Evolutionary conservation across 2,888 invertebrate species (phyloP), one percentile per base, ranked within the genome.

Genomic region (Dermolepida albohirtum): DNA sequence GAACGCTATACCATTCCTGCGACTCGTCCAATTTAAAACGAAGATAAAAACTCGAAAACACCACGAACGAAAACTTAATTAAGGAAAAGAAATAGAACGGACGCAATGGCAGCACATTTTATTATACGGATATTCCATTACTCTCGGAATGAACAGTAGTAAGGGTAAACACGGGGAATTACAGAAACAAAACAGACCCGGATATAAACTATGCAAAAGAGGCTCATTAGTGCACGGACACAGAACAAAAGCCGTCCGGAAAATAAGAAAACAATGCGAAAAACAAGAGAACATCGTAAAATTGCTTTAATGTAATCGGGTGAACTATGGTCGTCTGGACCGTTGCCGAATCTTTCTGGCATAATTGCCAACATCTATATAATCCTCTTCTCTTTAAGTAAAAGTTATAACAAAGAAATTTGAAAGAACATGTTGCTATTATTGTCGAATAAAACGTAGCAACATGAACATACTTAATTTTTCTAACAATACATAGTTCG

Each of bases 191-290:
- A 64, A 54, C 64, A 22, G 34, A 52, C 52, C 52, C 52, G 64
- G 64, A 52, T 54, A 64, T 64, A 64, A 64, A 64, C 64, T 64
- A 64, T 64, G 64, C 54, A 54, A 64, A 64, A 22, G 47, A 64
- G 64, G 52, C 64, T 64, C 64, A 54, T 64, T 64, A 64, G 64
- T 54, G 54, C 43, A 41, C 52, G 54, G 52, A 50, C 52, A 34
- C 34, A 34, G 34, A 62, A 62, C 59, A 62, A 62, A 62, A 27
- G 52, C 52, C 16, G 52, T 16, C 52, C 64, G 41, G 54, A 52
- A 64, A 54, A 64, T 43, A 64, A 52, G 44, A 64, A 51, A 64
- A 64, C 51, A 64, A 64, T 52, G 44, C 44, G 52, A 64, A 64
- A 64, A 64, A 43, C 54, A 64, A 64, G 54, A 64, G 59, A 62